These are phyloP conservation scores for Phylloscopus trochilus DNA, from an alignment of 2,113 vertebrate genomes.

Conservation along the genomic window DNA sequence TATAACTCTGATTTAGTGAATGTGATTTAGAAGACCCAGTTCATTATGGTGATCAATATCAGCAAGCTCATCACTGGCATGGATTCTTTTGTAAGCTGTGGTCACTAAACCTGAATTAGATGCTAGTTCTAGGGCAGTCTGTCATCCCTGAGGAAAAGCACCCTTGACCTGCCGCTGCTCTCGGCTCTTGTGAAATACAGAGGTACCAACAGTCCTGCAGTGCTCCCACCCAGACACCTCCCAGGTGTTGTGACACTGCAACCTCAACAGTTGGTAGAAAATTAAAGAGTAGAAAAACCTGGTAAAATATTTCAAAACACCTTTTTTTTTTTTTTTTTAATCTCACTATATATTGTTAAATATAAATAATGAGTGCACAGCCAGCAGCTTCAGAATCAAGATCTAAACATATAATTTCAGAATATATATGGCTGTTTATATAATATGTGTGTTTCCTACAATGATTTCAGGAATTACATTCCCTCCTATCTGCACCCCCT, in stretches of 20 bases:
- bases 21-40: not conserved
- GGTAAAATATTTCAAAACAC: not conserved
- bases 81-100: not conserved
- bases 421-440: not conserved
- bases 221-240: not conserved
- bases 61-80: not conserved
- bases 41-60: not conserved
- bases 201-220: not conserved
- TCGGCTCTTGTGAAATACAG: not conserved
- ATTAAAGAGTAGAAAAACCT: not conserved
- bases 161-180: not conserved
- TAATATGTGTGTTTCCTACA: not conserved
- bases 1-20: conserved; percentile 8
- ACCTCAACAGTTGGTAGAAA: not conserved
- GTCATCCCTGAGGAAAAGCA: not conserved
- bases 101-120: conserved; percentile 21
- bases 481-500: not conserved
- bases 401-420: not conserved
- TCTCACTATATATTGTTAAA: not conserved
- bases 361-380: not conserved
- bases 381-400: not conserved
- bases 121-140: not conserved
- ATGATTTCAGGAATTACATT: not conserved
- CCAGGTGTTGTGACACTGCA: not conserved
- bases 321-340: no score